These are phyloP conservation scores for Pteruthius melanotis DNA, from an alignment of 2,113 vertebrate species.

Conservation along the genomic window DNA sequence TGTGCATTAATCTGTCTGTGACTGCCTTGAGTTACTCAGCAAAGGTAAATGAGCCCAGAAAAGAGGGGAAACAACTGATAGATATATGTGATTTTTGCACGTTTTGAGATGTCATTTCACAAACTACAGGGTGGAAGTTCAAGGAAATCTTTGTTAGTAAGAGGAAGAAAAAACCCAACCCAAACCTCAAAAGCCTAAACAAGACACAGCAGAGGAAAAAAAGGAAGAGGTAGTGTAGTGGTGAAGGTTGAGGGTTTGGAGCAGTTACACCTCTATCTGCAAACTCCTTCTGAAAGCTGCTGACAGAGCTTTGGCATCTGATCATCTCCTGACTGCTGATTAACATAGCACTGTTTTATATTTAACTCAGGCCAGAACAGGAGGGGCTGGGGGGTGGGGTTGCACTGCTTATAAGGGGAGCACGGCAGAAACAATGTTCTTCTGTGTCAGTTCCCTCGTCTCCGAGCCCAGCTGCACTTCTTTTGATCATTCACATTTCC, in stretches of 20 bases:
- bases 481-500: background rate
- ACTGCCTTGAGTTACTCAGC: background rate
- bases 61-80: background rate
- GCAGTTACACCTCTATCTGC: slow-evolving; percentile 44
- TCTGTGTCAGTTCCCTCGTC: background rate
- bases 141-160: slow-evolving; percentile 1
- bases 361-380: slow-evolving; percentile 77
- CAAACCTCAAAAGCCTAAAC: background rate
- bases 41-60: background rate
- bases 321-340: slow-evolving; percentile 71
- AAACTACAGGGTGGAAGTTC: background rate
- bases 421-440: slow-evolving; percentile 14
- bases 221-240: background rate
- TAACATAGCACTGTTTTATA: slow-evolving; percentile 78
- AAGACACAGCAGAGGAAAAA: background rate
- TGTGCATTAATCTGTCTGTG: background rate
- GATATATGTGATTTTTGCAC: background rate
- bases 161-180: background rate
- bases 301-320: slow-evolving; percentile 69
- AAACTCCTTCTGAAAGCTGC: slow-evolving; percentile 62
- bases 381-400: slow-evolving; percentile 58
- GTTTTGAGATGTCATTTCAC: background rate
- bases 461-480: slow-evolving; percentile 1
- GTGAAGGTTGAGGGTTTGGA: slow-evolving; percentile 59
- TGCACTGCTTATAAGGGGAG: slow-evolving; percentile 53